phyloP scores from a whole-genome alignment of 2,888 invertebrate genomes.

The Pycnomerus fuliginosus region DNA sequence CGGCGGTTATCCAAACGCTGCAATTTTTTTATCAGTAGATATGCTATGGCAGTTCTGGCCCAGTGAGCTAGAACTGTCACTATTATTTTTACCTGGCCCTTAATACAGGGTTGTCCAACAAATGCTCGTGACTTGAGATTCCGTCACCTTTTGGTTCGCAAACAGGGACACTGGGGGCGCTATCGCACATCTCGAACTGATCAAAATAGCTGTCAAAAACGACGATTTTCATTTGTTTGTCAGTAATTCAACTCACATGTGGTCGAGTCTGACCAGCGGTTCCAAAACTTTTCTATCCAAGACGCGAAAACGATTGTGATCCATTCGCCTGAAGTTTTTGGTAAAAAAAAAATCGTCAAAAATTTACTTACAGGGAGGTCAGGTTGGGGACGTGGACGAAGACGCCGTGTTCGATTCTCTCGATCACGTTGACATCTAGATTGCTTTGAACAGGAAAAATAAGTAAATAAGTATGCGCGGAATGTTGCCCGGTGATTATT shows the following conservation, averaged over 20 bases:
- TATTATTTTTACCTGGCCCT: constrained; percentile 52
- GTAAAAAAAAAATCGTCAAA: constrained; percentile 13
- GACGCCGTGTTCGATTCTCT: constrained; percentile 50
- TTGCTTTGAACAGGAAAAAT: constrained; percentile 51
- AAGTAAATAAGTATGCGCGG: too few relatives aligned
- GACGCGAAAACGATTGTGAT: constrained; percentile 46
- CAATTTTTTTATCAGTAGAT: too few relatives aligned
- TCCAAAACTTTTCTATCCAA: constrained; percentile 49
- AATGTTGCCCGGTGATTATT: too few relatives aligned
- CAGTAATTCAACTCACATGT: constrained; percentile 57
- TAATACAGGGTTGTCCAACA: constrained; percentile 59
- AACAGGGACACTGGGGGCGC: constrained; percentile 53
- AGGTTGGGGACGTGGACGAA: constrained; percentile 52
- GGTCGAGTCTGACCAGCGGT: constrained; percentile 50
- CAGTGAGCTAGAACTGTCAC: too few relatives aligned
- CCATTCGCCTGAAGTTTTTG: constrained; percentile 38
- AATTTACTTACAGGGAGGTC: constrained; percentile 53
- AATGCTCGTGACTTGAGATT: constrained; percentile 59
- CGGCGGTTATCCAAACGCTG: constrained; percentile 64
- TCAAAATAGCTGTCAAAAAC: constrained; percentile 60
- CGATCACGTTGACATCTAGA: constrained; percentile 53
- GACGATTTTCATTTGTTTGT: too few relatives aligned
- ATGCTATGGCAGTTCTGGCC: too few relatives aligned
- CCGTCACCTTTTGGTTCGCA: constrained; percentile 63
- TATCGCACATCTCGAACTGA: constrained; percentile 59